These are phyloP conservation scores for Megaptera novaeangliae DNA, from an alignment of 2,113 vertebrate genomes.

Conservation along the genomic window DNA sequence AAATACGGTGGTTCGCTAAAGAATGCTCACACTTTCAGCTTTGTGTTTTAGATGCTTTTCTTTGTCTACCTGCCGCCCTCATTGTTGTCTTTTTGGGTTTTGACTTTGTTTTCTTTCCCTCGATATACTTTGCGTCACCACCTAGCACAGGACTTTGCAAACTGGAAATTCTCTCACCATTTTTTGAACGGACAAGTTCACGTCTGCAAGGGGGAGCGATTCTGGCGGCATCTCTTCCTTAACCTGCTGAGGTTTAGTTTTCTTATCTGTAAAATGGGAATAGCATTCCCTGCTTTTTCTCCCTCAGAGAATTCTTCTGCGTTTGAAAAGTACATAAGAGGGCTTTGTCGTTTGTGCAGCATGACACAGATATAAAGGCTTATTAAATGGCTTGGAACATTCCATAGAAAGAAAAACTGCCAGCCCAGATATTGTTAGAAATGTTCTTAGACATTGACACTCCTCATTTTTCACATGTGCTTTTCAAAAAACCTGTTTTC, in stretches of 20 bases:
- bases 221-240: neutral
- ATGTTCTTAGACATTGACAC: constrained; percentile 18
- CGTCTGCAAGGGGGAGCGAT: neutral
- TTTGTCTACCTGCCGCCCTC: neutral
- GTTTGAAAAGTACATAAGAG: neutral
- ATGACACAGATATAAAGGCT: neutral
- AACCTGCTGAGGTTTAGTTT: neutral
- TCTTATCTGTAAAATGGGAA: neutral
- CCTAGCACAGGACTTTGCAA: neutral
- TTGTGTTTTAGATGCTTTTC: neutral
- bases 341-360: neutral
- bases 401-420: neutral
- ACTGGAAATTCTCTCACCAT: neutral
- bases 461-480: constrained; percentile 17
- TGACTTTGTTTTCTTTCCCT: neutral
- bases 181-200: neutral
- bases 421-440: constrained; percentile 16
- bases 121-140: neutral
- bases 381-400: neutral
- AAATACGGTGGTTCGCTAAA: neutral
- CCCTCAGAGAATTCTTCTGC: neutral
- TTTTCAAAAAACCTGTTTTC: constrained; percentile 31
- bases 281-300: neutral
- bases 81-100: neutral
- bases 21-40: neutral